Percentiles rank a stretch among this genome's conserved stretches.
Conservation (phyloP, 1,140 invertebrate species). For the Leucophenga varia region DNA sequence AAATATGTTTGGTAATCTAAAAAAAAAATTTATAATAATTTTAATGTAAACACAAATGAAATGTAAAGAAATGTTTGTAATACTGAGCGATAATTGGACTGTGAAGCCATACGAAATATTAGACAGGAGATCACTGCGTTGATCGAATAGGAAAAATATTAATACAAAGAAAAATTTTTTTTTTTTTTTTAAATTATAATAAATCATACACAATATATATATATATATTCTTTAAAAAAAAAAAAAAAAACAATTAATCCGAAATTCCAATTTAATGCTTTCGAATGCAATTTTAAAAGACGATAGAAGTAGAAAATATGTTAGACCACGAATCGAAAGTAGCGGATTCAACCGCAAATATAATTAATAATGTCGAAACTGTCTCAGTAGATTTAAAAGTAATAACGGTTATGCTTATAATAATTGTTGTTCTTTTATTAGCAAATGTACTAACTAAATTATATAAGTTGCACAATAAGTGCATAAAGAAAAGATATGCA, state of each 20-base stretch:
- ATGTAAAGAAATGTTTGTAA: no score
- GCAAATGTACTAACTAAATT: conserved; percentile 9
- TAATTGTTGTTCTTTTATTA: conserved; percentile 12
- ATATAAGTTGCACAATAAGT: conserved; percentile 10
- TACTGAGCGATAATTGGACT: no score
- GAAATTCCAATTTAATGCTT: neutral
- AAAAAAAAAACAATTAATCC: no score
- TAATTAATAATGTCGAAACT: no score
- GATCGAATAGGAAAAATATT: conserved; percentile 3
- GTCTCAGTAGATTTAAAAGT: conserved; percentile 8
- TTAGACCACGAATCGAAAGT: conserved; percentile 9
- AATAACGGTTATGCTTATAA: conserved; percentile 8
- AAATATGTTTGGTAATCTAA: no score
- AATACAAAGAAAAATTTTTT: neutral
- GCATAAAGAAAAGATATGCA: conserved; percentile 5
- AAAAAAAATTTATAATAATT: no score
- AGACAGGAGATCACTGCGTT: conserved; percentile 5
- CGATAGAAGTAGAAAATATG: conserved; percentile 8
- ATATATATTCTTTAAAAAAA: conserved; percentile 8
- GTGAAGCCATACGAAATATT: no score
- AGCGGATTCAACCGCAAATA: no score
- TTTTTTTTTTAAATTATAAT: no score
- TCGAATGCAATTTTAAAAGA: conserved; percentile 3
- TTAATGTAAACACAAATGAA: no score
- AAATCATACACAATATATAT: conserved; percentile 1